Evolutionary conservation across 2,797 vertebrate species (phyloP), one percentile per base, ranked within the genome.

Genomic region (Tangara arthus): DNA sequence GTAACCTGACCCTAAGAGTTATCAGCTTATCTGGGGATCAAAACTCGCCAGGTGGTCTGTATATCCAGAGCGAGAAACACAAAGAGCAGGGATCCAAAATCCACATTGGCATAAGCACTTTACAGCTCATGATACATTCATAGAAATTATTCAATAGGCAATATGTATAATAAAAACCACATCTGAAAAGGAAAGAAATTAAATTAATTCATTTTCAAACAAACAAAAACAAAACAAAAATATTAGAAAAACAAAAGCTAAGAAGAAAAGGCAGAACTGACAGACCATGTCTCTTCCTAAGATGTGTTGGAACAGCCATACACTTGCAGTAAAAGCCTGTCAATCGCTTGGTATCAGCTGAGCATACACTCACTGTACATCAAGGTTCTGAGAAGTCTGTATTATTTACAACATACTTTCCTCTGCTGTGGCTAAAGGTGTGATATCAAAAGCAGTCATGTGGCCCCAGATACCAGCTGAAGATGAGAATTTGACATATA

Each of bases 371-470:
- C 76, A 53, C 46, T 75, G 65, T 75, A 69, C 79, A 90, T 75
- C 77, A 81, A 19, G 47, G 42, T 76, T 69, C 59, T 70, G 82
- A 90, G 37, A 66, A 84, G 8, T 32, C 75, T 87, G 55, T 90
- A 60, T 90, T 94, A 89, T 87, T 97, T 87, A 88, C 63, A 89
- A 66, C 0, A 0, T 35, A n/a, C 61, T 79, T 93, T 68, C 53
- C 69, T 93, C 87, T 96, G 34, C 87, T 81, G 42, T 42, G 42
- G 87, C 76, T 80, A 75, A 81, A 97, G 55, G 35, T 87, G 76
- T 75, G 68, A 65, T 89, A 93, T 77, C 87, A 86, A 89, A 93
- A 94, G 84, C 81, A 72, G 82, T 71, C 61, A 37, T 78, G 35
- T 87, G 92, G 89, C 20, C 71, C 52, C 60, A 89, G 52, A 80